Evolutionary conservation across 2,113 vertebrate species (phyloP), one percentile per base, ranked within the genome.

Genomic region (Halcyon malimbica): DNA sequence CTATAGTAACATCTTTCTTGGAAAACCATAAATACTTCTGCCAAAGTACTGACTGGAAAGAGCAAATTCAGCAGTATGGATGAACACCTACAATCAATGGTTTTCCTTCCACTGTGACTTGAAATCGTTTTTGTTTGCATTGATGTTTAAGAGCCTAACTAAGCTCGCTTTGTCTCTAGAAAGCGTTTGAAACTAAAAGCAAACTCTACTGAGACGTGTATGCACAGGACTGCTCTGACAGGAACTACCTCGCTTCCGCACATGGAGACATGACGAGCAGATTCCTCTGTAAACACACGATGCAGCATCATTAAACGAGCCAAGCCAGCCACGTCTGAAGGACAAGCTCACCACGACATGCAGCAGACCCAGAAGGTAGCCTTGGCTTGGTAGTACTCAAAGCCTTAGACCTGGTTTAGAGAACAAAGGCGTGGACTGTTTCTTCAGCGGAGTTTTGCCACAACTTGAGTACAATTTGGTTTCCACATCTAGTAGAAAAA

Each of bases 81-180:
- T 13, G 11, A 87, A 53, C 59, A 81, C 23, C n/a, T 10, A 5
- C 1, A 2, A 20, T 7, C 0, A 1, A 37, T 16, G 10, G 1
- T 16, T 90, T 69, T 74, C 46, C 33, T 70, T 65, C 53, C n/a
- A 29, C 41, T 37, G 10, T 3, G 23, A n/a, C 28, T 69, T 5
- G 1, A 25, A 68, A 57, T 31, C 4, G 9, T 9, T 65, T 79
- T 35, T 44, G 35, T 57, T 73, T 87, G 28, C 70, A 62, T 25
- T 63, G 62, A 28, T 1, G 2, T 73, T 81, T 79, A 60, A 62
- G 89, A 78, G 44, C 42, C 8, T 16, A 8, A 13, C 48, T 20
- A 59, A 51, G 33, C n/a, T 80, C 11, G 18, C n/a, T 88, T 76
- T 67, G 21, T 18, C 37, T 39, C 41, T 57, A 54, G 15, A 42